Conservation (phyloP, 2,113 vertebrate genomes). For the Calonectris borealis region DNA sequence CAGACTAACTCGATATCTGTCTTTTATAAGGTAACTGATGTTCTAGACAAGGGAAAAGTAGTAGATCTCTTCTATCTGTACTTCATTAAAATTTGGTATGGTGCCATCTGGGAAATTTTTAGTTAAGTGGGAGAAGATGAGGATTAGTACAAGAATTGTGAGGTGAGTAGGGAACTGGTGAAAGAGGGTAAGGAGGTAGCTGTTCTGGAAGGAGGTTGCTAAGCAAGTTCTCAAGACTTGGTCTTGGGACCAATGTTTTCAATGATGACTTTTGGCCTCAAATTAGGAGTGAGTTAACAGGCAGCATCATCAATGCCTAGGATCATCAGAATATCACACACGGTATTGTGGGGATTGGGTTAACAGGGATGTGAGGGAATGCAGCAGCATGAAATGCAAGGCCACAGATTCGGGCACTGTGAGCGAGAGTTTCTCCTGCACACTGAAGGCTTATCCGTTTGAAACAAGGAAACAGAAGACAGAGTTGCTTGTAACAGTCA, state of each 20-base stretch:
- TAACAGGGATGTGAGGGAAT: not conserved
- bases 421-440: not conserved
- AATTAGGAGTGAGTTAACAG: not conserved
- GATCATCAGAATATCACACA: not conserved
- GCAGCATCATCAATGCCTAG: not conserved
- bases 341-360: not conserved
- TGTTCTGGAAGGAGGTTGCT: not conserved
- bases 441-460: not conserved
- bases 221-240: not conserved
- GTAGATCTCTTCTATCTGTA: constrained; percentile 50
- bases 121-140: constrained; percentile 52
- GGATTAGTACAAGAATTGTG: not conserved
- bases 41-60: constrained; percentile 58
- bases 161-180: not conserved
- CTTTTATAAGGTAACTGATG: constrained; percentile 68
- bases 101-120: constrained; percentile 60
- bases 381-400: not conserved
- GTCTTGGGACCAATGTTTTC: not conserved
- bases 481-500: not conserved
- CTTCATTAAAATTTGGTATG: constrained; percentile 53
- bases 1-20: constrained; percentile 61
- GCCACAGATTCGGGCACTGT: not conserved
- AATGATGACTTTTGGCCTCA: not conserved
- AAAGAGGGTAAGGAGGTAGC: not conserved
- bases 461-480: not conserved